phyloP scores from a whole-genome alignment of 2,113 vertebrate genomes.

The Oxyruncus cristatus region DNA sequence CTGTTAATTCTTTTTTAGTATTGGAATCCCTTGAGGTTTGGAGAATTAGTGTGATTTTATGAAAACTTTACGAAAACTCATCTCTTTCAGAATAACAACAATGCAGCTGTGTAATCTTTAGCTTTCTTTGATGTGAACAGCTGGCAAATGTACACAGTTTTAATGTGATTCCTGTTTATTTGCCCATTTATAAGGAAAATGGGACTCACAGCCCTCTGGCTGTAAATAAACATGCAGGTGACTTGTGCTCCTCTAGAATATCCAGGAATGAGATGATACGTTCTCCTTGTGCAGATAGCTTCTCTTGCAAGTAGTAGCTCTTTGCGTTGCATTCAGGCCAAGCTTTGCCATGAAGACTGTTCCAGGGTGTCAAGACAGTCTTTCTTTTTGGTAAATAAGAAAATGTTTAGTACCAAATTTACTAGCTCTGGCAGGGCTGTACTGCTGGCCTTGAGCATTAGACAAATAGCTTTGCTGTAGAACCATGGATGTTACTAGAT shows the following conservation, averaged over 20 bases:
- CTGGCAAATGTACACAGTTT: not conserved
- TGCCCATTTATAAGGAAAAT: not conserved
- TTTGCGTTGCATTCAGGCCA: not conserved
- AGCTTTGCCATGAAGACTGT: not conserved
- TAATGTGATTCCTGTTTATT: not conserved
- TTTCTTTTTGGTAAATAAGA: not conserved
- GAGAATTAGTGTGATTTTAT: not conserved
- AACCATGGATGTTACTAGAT: not conserved
- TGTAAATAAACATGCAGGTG: not conserved
- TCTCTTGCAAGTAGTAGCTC: not conserved
- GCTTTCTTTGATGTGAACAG: not conserved
- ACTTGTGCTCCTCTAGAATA: not conserved
- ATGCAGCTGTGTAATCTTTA: not conserved
- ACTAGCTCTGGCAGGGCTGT: not conserved
- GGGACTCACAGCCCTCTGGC: not conserved
- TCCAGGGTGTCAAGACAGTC: not conserved
- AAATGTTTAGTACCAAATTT: not conserved
- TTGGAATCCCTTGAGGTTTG: not conserved
- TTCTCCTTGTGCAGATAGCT: not conserved
- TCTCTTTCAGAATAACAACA: not conserved
- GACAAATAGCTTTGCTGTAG: not conserved
- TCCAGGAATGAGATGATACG: not conserved
- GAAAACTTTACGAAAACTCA: not conserved
- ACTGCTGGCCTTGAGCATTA: not conserved
- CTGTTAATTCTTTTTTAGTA: not conserved